phyloP scores from a whole-genome alignment of 2,113 vertebrate species.

The Forbesichthys papilliferus region DNA sequence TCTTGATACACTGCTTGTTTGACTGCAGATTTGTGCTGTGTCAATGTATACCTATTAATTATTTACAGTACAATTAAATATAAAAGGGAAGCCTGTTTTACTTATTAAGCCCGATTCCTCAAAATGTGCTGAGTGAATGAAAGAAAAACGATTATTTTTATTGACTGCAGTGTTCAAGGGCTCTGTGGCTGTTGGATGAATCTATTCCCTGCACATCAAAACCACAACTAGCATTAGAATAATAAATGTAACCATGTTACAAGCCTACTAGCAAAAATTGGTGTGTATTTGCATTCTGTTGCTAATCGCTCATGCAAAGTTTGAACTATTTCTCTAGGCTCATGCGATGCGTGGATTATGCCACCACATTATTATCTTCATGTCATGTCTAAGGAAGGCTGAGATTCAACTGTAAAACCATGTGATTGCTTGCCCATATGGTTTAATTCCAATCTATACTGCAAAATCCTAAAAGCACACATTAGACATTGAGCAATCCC shows the following conservation, averaged over 20 bases:
- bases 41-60: not conserved
- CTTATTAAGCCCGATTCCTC: conserved; percentile 38
- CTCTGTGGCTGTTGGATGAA: conserved; percentile 8
- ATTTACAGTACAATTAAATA: no score
- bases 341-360: not conserved
- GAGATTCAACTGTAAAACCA: not conserved
- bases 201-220: not conserved
- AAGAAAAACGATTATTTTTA: conserved; percentile 26
- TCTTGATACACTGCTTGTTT: not conserved
- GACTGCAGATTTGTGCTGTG: conserved; percentile 4
- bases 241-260: not conserved
- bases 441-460: not conserved
- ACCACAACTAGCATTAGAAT: not conserved
- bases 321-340: not conserved
- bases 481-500: conserved; percentile 3
- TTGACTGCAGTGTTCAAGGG: conserved; percentile 15
- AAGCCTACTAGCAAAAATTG: not conserved
- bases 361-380: not conserved
- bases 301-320: not conserved
- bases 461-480: not conserved
- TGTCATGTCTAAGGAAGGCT: not conserved
- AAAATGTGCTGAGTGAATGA: conserved; percentile 43
- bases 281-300: not conserved
- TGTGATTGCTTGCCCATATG: not conserved
- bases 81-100: conserved; percentile 29